Percentiles rank a stretch among this genome's conserved stretches.
phyloP scores from a whole-genome alignment of 92 coral and sea anemone genomes.

The Pocillopora meandrina region DNA sequence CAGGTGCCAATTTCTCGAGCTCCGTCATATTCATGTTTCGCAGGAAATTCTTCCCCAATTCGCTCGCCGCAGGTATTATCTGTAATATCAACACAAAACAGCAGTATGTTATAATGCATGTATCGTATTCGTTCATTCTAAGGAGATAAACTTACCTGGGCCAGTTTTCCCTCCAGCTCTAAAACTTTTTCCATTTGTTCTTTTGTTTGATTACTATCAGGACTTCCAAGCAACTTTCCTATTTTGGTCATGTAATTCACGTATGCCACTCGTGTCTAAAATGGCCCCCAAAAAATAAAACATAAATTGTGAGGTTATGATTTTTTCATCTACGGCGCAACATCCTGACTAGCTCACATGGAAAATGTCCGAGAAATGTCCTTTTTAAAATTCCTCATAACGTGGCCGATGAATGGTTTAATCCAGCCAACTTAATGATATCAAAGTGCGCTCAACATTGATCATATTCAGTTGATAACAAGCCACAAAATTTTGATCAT shows the following conservation, averaged over 20 bases:
- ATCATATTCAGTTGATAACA: too few species aligned
- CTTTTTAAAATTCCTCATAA: too few species aligned
- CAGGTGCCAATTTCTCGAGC: slow-evolving; percentile 24
- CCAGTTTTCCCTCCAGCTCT: slow-evolving; percentile 38
- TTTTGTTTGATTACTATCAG: slow-evolving; percentile 29
- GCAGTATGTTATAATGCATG: too few species aligned
- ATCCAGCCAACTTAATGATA: too few species aligned
- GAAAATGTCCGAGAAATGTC: too few species aligned
- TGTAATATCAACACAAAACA: neutral
- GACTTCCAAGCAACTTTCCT: slow-evolving; percentile 45
- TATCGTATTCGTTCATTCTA: too few species aligned
- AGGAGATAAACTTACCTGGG: slow-evolving; percentile 21
- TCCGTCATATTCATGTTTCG: slow-evolving; percentile 17
- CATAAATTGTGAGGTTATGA: too few species aligned
- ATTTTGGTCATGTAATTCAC: slow-evolving; percentile 60
- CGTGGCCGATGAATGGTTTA: too few species aligned
- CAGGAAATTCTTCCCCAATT: neutral
- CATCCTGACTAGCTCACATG: too few species aligned
- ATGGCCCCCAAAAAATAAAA: neutral
- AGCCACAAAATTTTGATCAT: too few species aligned
- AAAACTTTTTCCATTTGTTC: slow-evolving; percentile 52
- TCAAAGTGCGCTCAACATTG: too few species aligned
- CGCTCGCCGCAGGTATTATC: slow-evolving; percentile 33
- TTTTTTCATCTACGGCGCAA: too few species aligned
- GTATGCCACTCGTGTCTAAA: slow-evolving; percentile 48